phyloP scores from a whole-genome alignment of 2,113 vertebrate genomes.

The Ahaetulla prasina region DNA sequence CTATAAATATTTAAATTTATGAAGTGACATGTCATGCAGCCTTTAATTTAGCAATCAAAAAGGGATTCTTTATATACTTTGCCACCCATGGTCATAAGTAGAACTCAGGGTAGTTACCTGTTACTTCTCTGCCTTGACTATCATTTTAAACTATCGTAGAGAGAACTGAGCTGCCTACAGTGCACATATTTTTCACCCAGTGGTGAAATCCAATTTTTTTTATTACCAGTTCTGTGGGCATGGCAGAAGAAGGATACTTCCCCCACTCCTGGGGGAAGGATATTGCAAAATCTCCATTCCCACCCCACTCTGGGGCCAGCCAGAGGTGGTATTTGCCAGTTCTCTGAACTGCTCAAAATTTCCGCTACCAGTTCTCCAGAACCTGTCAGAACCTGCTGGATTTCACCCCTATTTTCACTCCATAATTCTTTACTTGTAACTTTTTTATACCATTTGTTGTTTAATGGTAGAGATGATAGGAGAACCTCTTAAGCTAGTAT shows the following conservation, averaged over 20 bases:
- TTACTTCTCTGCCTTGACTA: slow-evolving; percentile 58
- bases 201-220: too few relatives aligned
- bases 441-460: slow-evolving; percentile 53
- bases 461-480: slow-evolving; percentile 41
- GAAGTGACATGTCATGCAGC: slow-evolving; percentile 58
- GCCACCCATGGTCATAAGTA: slow-evolving; percentile 59
- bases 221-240: too few relatives aligned
- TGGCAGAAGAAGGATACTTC: too few relatives aligned
- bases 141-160: slow-evolving; percentile 46
- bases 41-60: slow-evolving; percentile 63
- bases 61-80: slow-evolving; percentile 57
- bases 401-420: too few relatives aligned
- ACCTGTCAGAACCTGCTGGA: too few relatives aligned
- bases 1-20: slow-evolving; percentile 59
- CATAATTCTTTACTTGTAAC: slow-evolving; percentile 46
- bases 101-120: slow-evolving; percentile 57
- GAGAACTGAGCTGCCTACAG: slow-evolving; percentile 42
- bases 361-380: too few relatives aligned
- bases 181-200: slow-evolving; percentile 41
- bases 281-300: too few relatives aligned
- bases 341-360: too few relatives aligned
- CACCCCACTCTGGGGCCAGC: too few relatives aligned
- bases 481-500: slow-evolving; percentile 21
- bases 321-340: too few relatives aligned
- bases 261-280: too few relatives aligned